These are phyloP conservation scores for Hippocampus kuda DNA, from an alignment of 2,797 vertebrate genomes.

Conservation along the genomic window DNA sequence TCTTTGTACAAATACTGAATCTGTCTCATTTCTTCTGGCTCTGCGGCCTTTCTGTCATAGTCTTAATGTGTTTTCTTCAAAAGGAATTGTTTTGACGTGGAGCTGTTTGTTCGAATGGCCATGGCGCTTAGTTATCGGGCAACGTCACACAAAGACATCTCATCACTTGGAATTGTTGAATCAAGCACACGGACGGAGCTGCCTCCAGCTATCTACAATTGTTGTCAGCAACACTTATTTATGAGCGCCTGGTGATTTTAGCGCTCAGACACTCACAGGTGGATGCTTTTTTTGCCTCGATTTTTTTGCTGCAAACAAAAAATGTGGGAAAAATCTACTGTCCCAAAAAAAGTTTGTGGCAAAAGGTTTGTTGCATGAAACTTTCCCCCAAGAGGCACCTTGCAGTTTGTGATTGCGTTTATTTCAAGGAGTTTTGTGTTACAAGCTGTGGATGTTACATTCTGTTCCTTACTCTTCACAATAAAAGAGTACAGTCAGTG, in stretches of 20 bases:
- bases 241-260: conserved; percentile 20
- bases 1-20: conserved; percentile 36
- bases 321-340: conserved; percentile 4
- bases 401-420: conserved; percentile 30
- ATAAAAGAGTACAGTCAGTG: conserved; percentile 48
- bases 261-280: conserved; percentile 16
- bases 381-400: conserved; percentile 21
- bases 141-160: conserved; percentile 14
- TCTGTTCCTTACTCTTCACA: conserved; percentile 40
- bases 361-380: conserved; percentile 15
- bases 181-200: conserved; percentile 37
- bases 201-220: conserved; percentile 26
- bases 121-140: conserved; percentile 43
- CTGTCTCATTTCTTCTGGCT: conserved; percentile 50
- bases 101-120: conserved; percentile 41
- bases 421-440: conserved; percentile 39
- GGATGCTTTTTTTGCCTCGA: conserved; percentile 9
- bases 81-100: conserved; percentile 32
- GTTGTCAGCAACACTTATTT: conserved; percentile 24
- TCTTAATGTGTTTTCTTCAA: conserved; percentile 38
- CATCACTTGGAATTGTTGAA: conserved; percentile 24
- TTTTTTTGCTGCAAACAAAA: conserved; percentile 11
- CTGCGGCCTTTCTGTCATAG: conserved; percentile 46
- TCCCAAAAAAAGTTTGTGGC: conserved; percentile 1
- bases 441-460: conserved; percentile 42